A percentile compares a stretch with the other conserved stretches of the same genome.
phyloP scores from a whole-genome alignment of 2,113 vertebrate species.

The Podarcis raffonei region DNA sequence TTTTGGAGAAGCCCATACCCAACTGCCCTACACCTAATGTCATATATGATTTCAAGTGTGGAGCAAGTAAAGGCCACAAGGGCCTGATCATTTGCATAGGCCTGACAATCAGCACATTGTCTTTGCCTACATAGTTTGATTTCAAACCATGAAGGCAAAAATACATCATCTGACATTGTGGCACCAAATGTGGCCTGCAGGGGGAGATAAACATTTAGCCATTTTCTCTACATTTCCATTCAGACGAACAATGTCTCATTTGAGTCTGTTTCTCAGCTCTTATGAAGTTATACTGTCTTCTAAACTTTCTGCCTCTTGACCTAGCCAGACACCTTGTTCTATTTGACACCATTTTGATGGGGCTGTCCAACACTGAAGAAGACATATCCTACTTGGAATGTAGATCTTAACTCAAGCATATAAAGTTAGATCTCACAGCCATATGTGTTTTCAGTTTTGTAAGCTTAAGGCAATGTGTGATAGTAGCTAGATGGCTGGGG shows the following conservation, averaged over 20 bases:
- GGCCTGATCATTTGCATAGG: too few species aligned
- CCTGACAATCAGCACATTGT: too few species aligned
- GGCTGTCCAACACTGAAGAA: neutral
- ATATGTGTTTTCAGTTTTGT: neutral
- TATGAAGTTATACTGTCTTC: neutral
- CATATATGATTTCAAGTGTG: too few species aligned
- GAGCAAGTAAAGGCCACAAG: too few species aligned
- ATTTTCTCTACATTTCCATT: neutral
- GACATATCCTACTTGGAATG: neutral
- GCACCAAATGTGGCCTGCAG: too few species aligned
- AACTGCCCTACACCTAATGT: too few species aligned
- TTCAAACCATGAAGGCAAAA: too few species aligned
- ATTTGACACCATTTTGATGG: neutral
- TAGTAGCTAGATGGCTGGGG: neutral
- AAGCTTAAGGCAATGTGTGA: neutral
- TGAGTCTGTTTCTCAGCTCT: neutral
- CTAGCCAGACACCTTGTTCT: neutral
- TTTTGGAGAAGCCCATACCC: too few species aligned
- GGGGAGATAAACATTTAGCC: neutral
- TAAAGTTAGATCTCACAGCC: neutral
- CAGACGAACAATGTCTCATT: neutral
- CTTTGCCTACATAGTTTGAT: too few species aligned
- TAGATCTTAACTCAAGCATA: neutral
- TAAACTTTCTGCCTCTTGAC: neutral
- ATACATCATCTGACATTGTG: too few species aligned